Percentiles rank a stretch among this genome's conserved stretches.
These are phyloP conservation scores for Chanos chanos DNA, from an alignment of 2,797 vertebrate genomes.

Conservation along the genomic window DNA sequence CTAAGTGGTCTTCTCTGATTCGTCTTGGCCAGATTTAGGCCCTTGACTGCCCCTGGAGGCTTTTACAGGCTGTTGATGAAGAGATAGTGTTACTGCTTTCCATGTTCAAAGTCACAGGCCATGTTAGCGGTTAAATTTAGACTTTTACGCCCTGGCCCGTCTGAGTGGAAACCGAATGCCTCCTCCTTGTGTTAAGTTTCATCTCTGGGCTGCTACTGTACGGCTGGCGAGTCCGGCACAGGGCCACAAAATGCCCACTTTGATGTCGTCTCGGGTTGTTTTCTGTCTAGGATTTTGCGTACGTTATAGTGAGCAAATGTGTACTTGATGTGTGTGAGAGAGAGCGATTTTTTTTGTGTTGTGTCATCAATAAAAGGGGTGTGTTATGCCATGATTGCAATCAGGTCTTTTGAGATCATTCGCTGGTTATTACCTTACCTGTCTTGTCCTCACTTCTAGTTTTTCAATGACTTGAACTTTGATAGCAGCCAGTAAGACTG, in stretches of 20 bases:
- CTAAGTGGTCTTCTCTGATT: background rate
- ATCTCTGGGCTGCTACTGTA: background rate
- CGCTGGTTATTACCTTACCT: too few relatives aligned
- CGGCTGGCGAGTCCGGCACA: background rate
- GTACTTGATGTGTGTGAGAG: background rate
- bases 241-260: background rate
- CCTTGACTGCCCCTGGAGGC: conserved; percentile 5
- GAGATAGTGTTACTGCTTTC: conserved; percentile 34
- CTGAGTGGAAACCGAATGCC: conserved; percentile 26
- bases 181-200: background rate
- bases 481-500: background rate
- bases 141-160: conserved; percentile 1
- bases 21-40: conserved; percentile 2
- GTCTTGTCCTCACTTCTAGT: too few relatives aligned
- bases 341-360: too few relatives aligned
- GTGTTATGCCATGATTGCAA: too few relatives aligned
- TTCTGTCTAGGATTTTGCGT: background rate
- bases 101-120: conserved; percentile 27
- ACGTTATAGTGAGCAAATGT: background rate
- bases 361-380: too few relatives aligned
- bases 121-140: conserved; percentile 34
- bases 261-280: conserved; percentile 8
- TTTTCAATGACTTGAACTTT: too few relatives aligned
- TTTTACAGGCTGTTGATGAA: background rate
- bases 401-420: too few relatives aligned